Evolutionary conservation across 2,888 invertebrate genomes (phyloP), one percentile per base, ranked within the genome.

Genomic region (Peribatodes rhomboidaria): DNA sequence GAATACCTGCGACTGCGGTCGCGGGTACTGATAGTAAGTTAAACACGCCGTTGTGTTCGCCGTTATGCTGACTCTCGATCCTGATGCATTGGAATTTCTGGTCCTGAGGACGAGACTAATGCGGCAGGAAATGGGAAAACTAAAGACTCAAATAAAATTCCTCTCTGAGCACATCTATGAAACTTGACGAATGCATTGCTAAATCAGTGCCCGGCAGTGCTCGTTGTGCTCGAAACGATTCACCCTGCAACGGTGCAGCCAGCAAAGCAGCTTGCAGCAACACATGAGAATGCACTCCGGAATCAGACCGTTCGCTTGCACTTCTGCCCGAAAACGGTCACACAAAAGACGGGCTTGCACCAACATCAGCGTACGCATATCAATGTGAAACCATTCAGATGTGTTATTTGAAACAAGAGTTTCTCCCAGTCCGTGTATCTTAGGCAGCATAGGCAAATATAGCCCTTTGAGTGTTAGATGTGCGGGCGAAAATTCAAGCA

Each of bases 381-480:
- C 0, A 92, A 93, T 76, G 84, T 92, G 27, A 92, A 93, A 56
- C 93, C 93, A 0, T 93, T 91, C 67, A 88, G 86, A 63, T 94
- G 93, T 70, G 88, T 93, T 0, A 86, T 94, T 63, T 94, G 93
- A 67, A 83, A 80, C 65, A 92, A 92, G 66, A 85, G 88, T 50
- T 94, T 94, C 71, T 92, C 93, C 0, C 93, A 93, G 62, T 92
- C 93, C 0, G 92, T 93, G 1, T 93, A 93, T 65, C 79, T 94
- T 37, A 80, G 89, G 1, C 93, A 94, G 72, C 93, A 93, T 73
- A 93, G 93, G 93, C 93, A 0, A 93, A 92, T 69, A 92, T 93
- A 93, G 68, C 93, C 93, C 0, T 94, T 93, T 68, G 87, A 86
- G 70, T 94, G 93, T 69, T 79, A 84, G 0, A 75, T 89, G 0